A percentile compares a stretch with the other conserved stretches of the same genome.
Conservation (phyloP, 2,888 invertebrate species). For the Poecilobothrus nobilitatus region DNA sequence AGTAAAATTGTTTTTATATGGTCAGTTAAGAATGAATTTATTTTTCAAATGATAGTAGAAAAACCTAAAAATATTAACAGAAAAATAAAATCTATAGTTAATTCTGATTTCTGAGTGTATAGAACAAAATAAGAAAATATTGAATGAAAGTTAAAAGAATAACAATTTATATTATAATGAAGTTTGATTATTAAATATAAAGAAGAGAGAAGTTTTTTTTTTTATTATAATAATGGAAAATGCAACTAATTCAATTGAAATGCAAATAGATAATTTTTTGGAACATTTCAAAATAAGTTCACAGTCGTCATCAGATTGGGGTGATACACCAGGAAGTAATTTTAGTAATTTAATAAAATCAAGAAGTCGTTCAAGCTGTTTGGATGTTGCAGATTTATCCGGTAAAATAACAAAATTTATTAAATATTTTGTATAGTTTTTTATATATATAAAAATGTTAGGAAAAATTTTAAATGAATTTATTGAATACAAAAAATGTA, state of each 20-base stretch:
- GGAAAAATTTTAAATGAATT: too few relatives aligned
- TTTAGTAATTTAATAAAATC: slow-evolving; percentile 24
- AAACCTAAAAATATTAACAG: background rate
- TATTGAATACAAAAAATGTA: too few relatives aligned
- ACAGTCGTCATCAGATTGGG: slow-evolving; percentile 46
- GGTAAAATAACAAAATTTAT: slow-evolving; percentile 25
- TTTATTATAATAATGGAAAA: slow-evolving; percentile 33
- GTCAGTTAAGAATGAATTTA: background rate
- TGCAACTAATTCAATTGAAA: slow-evolving; percentile 65
- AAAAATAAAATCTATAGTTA: too few relatives aligned
- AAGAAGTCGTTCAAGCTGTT: slow-evolving; percentile 37
- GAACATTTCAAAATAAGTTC: slow-evolving; percentile 75
- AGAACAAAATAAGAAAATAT: too few relatives aligned
- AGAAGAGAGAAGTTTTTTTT: background rate
- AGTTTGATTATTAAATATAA: background rate
- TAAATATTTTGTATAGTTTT: too few relatives aligned
- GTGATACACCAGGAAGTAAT: slow-evolving; percentile 22
- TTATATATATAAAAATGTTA: too few relatives aligned
- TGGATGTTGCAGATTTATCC: slow-evolving; percentile 35
- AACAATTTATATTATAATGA: too few relatives aligned
- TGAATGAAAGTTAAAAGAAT: too few relatives aligned
- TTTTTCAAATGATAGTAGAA: background rate
- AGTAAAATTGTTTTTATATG: background rate
- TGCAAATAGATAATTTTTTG: slow-evolving; percentile 75
- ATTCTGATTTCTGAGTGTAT: too few relatives aligned